Base-by-base conservation (phyloP, 2,888 invertebrate genomes). In the Leptopilina syphax region DNA sequence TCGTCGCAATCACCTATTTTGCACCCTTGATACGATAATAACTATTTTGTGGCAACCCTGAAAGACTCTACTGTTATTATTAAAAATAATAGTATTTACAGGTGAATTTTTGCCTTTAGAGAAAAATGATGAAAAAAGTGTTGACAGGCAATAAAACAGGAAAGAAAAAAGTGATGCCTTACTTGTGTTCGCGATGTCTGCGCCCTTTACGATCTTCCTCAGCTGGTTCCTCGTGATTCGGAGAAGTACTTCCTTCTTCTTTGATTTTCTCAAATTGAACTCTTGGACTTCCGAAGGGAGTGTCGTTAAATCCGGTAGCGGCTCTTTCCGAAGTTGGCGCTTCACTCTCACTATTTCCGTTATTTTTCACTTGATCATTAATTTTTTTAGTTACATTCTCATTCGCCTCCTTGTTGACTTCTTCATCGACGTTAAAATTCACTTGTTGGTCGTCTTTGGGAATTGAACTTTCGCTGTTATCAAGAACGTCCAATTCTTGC, bases 151-250 rank as follows among this genome's bases (percentile, higher is more conserved):
- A 44, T 44, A 67, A 76, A 60, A 78, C 8, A 65, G 12, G 24
- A 44, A 66, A 60, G 65, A 60, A 34, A 5, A 13, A 60, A 68
- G 60, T 41, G 27, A 68, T 27, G 27, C 78, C 87, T 88, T 77
- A 92, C 92, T 91, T 92, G 84, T 91, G 91, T 66, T 91, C 91
- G 85, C 89, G 90, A 60, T 91, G 91, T 66, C 92, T 86, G 34
- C 91, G 89, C 60, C 85, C 80, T 80, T 90, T 90, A n/a, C 88
- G 87, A 44, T 91, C 91, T 4, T 92, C 91, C 5, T 91, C 91
- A n/a, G 78, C 60, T 6, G 81, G 81, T 41, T 86, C 88, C 47
- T 85, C 85, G 13, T 78, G 67, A 9, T 81, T 79, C 6, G 83
- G 77, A 5, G 79, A 60, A 3, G 83, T 79, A 65, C 80, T 84